Base-by-base conservation (phyloP, 2,113 vertebrate species). In the Pycnonotus jocosus region DNA sequence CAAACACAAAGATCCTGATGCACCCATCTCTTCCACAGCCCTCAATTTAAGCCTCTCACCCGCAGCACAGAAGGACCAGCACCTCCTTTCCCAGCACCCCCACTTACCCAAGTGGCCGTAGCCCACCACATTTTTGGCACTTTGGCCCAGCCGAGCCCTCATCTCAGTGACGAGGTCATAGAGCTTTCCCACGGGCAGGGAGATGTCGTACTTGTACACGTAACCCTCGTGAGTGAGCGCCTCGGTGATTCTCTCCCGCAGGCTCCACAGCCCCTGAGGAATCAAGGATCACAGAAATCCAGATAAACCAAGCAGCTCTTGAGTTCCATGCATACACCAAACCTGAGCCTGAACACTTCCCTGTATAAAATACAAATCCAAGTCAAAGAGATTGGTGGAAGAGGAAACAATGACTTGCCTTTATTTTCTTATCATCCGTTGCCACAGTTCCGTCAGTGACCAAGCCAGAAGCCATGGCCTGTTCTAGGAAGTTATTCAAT, bases 121-220 rank as follows among this genome's bases (percentile, higher is more conserved):
- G 94, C 99, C 99, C 93, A 99, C 98, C 88, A 99, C 99, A 1
- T 92, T 98, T 96, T 98, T 99, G 81, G 99, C 99, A 5, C 17
- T 77, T 1, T 10, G 60, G 64, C 98, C 98, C 40, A 99, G 98
- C 11, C 97, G 98, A 86, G 89, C 60, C 31, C 98, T 98, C 93
- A 96, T 97, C 64, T 99, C 98, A 0, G 79, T 97, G 73, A 99
- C 99, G 0, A 99, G 98, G 85, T 99, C 98, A 19, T 99, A 99
- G 47, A 99, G 98, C 92, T 82, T 98, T 54, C 98, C 98, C 96
- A 99, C 96, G 0, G 99, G 99, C 40, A 99, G 98, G 0, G 99
- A 99, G 89, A 99, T 64, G 97, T 99, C 99, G 0, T 99, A 99
- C 86, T 99, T 99, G 97, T 98, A 99, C 42, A 98, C 98, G 2